Percentiles rank a stretch among this genome's conserved stretches.
phyloP scores from a whole-genome alignment of 1,140 invertebrate genomes.

The Theocolax elegans region DNA sequence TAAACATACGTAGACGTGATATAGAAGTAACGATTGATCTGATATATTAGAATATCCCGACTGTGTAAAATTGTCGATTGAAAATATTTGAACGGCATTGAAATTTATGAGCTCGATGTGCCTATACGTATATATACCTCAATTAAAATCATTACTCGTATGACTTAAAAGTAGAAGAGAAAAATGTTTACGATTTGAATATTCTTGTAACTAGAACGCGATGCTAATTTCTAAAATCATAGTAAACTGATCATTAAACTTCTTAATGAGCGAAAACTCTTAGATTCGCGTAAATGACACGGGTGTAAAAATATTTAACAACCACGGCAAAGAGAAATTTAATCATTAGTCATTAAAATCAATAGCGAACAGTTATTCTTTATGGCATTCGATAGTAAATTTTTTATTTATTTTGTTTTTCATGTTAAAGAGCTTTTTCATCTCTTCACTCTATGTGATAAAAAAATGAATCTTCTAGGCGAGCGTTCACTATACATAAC shows the following conservation, averaged over 20 bases:
- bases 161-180: background rate
- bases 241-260: background rate
- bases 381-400: too few relatives aligned
- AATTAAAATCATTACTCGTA: background rate
- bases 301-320: background rate
- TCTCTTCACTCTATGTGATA: too few relatives aligned
- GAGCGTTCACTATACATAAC: too few relatives aligned
- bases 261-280: slow-evolving; percentile 8
- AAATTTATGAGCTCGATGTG: background rate
- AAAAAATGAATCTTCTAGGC: too few relatives aligned
- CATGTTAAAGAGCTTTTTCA: too few relatives aligned
- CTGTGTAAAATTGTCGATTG: background rate
- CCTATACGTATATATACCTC: too few relatives aligned
- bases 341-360: slow-evolving; percentile 20
- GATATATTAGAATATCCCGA: too few relatives aligned
- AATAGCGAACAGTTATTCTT: too few relatives aligned
- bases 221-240: background rate
- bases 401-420: too few relatives aligned
- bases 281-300: background rate
- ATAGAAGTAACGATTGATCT: too few relatives aligned
- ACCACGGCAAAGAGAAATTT: slow-evolving; percentile 13
- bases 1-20: too few relatives aligned
- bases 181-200: background rate
- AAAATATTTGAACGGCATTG: background rate
- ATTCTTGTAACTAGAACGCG: background rate